Evolutionary conservation across 2,113 vertebrate genomes (phyloP), one percentile per base, ranked within the genome.

Genomic region (Saguinus midas): DNA sequence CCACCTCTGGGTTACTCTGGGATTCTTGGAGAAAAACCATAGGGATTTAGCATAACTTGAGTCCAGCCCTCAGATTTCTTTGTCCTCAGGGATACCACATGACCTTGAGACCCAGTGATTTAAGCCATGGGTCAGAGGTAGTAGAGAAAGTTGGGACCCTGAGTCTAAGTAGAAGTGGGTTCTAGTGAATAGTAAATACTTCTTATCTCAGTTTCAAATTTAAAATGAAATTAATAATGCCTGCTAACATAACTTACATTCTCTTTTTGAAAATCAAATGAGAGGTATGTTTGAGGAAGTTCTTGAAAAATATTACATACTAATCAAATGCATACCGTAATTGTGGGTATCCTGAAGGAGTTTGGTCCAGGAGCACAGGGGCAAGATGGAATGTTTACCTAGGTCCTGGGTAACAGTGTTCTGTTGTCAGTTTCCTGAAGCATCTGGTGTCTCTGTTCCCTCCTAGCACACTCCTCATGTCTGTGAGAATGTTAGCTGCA

Each of bases 281-380:
- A 86, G n/a, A 86, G 6, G 20, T 55, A 43, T 87, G 48, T 91
- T 96, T 87, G n/a, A 92, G 79, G 81, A 91, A 35, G 52, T 92
- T 93, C 37, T 92, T 84, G 21, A 87, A 90, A 75, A 70, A 79
- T 72, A 37, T 3, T 37, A 82, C 84, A 48, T 82, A 35, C 25
- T 83, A 20, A 17, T 87, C n/a, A 87, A 57, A 64, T 3, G 10
- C 25, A 64, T 4, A 81, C 35, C 17, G 6, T 45, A 83, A 78
- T 73, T n/a, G 68, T 96, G 61, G 43, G 1, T 27, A 10, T 16
- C 45, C 48, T 87, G 64, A 20, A 80, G 61, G 61, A 78, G 16
- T 72, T 86, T 55, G 50, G 43, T 72, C 16, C 35, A 40, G 14
- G 78, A 93, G 58, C 45, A 40, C 40, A 48, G 87, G 43, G n/a